These are phyloP conservation scores for Himalopsyche anomala DNA, from an alignment of 2,888 invertebrate genomes.

Conservation along the genomic window DNA sequence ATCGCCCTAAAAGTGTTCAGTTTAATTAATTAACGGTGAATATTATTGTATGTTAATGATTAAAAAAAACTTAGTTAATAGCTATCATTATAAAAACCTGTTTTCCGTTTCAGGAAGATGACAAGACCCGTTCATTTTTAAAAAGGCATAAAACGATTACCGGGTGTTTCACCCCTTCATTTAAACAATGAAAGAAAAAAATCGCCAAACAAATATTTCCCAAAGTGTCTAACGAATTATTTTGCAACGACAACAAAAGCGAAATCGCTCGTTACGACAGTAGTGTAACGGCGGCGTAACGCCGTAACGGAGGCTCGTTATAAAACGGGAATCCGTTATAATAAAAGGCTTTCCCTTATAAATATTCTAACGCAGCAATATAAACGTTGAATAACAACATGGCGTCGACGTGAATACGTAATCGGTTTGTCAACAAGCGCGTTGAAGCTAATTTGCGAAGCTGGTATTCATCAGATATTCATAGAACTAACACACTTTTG, in stretches of 20 bases:
- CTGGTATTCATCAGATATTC: constrained; percentile 37
- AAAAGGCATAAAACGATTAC: constrained; percentile 22
- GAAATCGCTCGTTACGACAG: constrained; percentile 42
- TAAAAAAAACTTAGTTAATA: too few species aligned
- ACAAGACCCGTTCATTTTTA: background rate
- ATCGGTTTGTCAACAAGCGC: constrained; percentile 38
- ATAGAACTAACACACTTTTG: constrained; percentile 16
- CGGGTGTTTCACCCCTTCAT: background rate
- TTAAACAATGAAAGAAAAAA: constrained; percentile 34
- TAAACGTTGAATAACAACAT: constrained; percentile 43
- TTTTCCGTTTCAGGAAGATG: background rate
- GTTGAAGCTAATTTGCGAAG: constrained; percentile 18
- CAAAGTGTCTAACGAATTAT: constrained; percentile 36
- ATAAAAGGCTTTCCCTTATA: constrained; percentile 43
- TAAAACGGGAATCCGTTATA: constrained; percentile 43
- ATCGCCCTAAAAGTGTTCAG: too few species aligned
- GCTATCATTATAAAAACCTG: background rate
- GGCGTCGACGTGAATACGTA: constrained; percentile 38
- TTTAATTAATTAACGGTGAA: too few species aligned
- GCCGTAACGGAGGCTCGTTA: constrained; percentile 40
- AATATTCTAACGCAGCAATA: constrained; percentile 40
- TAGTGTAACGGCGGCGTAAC: constrained; percentile 35
- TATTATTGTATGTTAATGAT: too few species aligned
- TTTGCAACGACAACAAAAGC: constrained; percentile 38
- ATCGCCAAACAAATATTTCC: constrained; percentile 25